A percentile compares a stretch with the other conserved stretches of the same genome.
phyloP scores from a whole-genome alignment of 35 echinoderm and acorn worm genomes.

The Acanthaster planci region DNA sequence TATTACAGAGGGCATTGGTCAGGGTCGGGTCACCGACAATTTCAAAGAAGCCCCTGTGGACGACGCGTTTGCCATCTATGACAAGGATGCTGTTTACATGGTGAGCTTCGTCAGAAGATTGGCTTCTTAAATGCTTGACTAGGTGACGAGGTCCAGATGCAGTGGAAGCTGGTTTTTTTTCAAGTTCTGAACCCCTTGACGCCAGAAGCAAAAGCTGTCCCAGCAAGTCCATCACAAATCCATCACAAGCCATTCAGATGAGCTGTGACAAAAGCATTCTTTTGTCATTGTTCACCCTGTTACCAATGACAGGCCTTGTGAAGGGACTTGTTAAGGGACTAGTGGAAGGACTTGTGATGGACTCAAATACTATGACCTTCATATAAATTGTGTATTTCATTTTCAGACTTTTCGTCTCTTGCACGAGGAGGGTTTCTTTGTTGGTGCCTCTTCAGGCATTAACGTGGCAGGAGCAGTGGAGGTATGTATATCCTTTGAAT shows the following conservation, averaged over 20 bases:
- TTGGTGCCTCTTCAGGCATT: conserved; percentile 90
- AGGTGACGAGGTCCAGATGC: not conserved
- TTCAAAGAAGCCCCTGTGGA: conserved; percentile 88
- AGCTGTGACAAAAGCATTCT: too few relatives aligned
- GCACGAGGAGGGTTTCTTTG: conserved; percentile 93
- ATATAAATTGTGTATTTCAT: not conserved
- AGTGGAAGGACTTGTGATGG: too few relatives aligned
- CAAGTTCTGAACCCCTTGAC: not conserved
- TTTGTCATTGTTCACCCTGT: too few relatives aligned
- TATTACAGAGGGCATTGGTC: conserved; percentile 95
- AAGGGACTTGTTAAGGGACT: too few relatives aligned
- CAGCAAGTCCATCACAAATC: too few relatives aligned
- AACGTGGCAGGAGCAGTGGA: conserved; percentile 83
- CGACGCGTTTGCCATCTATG: conserved; percentile 73
- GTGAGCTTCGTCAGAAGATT: conserved; percentile 37
- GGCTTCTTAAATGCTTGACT: too few relatives aligned
- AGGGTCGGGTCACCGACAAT: conserved; percentile 88
- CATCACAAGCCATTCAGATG: too few relatives aligned
- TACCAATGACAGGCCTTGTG: too few relatives aligned
- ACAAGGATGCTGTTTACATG: conserved; percentile 85
- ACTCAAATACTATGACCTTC: too few relatives aligned
- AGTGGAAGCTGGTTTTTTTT: not conserved
- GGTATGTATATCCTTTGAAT: conserved; percentile 56
- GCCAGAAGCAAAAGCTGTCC: not conserved
- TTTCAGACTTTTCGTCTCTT: conserved; percentile 88